phyloP scores from a whole-genome alignment of 2,888 invertebrate species.

The Seladonia tumulorum region DNA sequence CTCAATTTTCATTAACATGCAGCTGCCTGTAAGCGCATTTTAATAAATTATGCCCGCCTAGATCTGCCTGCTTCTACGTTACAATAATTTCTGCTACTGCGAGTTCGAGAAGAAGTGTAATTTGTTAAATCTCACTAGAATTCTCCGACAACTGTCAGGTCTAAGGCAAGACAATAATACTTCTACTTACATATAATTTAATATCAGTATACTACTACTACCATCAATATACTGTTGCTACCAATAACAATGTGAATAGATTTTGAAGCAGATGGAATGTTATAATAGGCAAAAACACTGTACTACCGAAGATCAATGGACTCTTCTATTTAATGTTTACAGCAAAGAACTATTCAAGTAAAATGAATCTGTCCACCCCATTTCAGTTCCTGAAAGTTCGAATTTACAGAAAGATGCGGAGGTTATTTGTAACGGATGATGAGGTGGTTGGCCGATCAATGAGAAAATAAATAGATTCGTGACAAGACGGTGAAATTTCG shows the following conservation, averaged over 20 bases:
- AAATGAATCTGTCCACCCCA: background rate
- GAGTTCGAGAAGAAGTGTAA: background rate
- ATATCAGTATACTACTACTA: too few species aligned
- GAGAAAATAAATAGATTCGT: background rate
- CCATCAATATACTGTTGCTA: too few species aligned
- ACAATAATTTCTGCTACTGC: background rate
- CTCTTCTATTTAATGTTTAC: background rate
- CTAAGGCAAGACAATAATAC: too few species aligned
- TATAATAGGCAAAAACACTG: too few species aligned
- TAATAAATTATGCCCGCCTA: slow-evolving; percentile 75
- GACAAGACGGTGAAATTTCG: background rate
- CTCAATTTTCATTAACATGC: slow-evolving; percentile 77
- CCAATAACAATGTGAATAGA: too few species aligned
- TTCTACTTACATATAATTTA: too few species aligned
- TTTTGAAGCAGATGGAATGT: too few species aligned
- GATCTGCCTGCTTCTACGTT: background rate
- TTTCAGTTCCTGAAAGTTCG: background rate
- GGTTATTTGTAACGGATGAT: background rate
- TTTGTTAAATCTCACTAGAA: too few species aligned
- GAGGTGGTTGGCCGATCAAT: background rate
- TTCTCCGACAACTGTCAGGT: too few species aligned
- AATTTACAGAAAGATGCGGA: background rate
- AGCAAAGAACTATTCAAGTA: background rate
- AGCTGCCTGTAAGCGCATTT: slow-evolving; percentile 73
- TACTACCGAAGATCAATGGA: too few species aligned